These are phyloP conservation scores for Parthenolecanium corni DNA, from an alignment of 2,888 invertebrate genomes.

Conservation along the genomic window DNA sequence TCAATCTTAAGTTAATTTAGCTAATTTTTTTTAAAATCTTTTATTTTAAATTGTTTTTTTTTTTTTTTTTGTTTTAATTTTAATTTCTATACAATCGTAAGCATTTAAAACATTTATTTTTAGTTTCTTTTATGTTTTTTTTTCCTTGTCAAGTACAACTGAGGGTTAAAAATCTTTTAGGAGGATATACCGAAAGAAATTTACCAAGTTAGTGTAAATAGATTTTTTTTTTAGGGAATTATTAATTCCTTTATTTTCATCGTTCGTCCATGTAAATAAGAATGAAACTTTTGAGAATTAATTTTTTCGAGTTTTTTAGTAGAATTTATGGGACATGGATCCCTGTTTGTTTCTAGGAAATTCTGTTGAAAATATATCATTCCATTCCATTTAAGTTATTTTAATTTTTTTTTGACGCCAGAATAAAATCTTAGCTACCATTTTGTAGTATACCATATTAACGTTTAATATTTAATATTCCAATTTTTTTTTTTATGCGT, in stretches of 20 bases:
- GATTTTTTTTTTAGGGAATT: no score
- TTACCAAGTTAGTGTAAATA: no score
- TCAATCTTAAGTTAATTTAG: no score
- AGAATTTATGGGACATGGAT: no score
- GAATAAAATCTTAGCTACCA: conserved; percentile 20
- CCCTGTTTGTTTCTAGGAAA: background rate
- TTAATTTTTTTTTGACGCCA: conserved; percentile 14
- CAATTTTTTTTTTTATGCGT: background rate
- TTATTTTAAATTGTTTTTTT: background rate
- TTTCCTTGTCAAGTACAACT: background rate
- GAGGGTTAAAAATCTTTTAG: no score
- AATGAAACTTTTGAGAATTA: no score
- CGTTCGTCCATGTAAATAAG: background rate
- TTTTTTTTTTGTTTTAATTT: background rate
- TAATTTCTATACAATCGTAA: background rate
- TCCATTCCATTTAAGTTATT: conserved; percentile 6
- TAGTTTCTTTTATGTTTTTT: background rate
- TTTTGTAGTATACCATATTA: conserved; percentile 9
- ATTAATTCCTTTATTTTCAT: no score
- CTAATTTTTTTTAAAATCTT: background rate
- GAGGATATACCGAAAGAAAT: no score
- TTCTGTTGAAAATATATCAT: conserved; percentile 7
- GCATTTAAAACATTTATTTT: background rate
- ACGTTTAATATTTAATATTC: conserved; percentile 11
- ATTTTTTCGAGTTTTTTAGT: no score